Evolutionary conservation across 2,888 invertebrate species (phyloP).

Genomic region (Euproctis similis): DNA sequence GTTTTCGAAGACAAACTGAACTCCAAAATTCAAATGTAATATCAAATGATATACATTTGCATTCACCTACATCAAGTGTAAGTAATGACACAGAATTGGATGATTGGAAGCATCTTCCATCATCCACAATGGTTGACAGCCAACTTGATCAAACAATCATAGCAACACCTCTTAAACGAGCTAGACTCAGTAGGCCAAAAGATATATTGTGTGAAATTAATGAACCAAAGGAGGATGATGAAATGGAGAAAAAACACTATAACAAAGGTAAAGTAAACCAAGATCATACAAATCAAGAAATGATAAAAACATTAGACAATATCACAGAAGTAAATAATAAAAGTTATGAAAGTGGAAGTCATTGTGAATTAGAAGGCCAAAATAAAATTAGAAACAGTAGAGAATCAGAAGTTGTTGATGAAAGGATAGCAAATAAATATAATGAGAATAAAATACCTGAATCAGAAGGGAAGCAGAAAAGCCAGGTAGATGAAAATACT

Average conservation of each 20-base stretch:
- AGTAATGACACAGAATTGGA: constrained; percentile 57
- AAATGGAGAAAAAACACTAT: constrained; percentile 15
- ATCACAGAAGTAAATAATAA: no score
- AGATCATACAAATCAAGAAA: no score
- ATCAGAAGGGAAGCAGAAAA: background rate
- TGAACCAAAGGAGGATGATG: no score
- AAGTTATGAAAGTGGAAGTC: no score
- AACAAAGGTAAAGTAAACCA: constrained; percentile 20
- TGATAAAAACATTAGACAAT: no score
- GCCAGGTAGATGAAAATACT: background rate
- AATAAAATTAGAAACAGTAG: no score
- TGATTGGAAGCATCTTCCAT: constrained; percentile 56
- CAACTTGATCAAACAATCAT: constrained; percentile 35
- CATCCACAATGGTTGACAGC: constrained; percentile 63
- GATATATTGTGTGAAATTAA: no score
- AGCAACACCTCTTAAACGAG: constrained; percentile 37
- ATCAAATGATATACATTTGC: constrained; percentile 28
- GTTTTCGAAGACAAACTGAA: constrained; percentile 31
- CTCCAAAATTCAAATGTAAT: constrained; percentile 23
- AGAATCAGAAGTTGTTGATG: no score
- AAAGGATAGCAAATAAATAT: no score
- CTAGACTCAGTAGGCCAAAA: constrained; percentile 37
- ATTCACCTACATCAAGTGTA: constrained; percentile 41
- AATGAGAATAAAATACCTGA: background rate
- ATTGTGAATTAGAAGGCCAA: no score